phyloP scores from a whole-genome alignment of 2,888 invertebrate species.

The Suillia variegata region DNA sequence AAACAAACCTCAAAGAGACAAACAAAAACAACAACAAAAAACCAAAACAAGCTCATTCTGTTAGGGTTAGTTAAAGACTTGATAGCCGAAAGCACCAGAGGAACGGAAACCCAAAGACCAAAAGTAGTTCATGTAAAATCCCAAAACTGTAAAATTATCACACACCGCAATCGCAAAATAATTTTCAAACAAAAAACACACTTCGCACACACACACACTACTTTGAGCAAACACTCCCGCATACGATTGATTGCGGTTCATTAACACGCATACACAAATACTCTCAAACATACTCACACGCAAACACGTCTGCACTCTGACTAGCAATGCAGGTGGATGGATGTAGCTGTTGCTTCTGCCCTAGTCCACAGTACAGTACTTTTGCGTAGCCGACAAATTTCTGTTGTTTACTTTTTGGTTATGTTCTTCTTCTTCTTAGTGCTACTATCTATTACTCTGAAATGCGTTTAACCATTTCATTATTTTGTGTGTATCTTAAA shows the following conservation, averaged over 20 bases:
- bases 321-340: neutral
- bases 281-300: slow-evolving; percentile 4
- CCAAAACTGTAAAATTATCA: slow-evolving; percentile 8
- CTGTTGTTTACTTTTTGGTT: too few species aligned
- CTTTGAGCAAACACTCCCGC: neutral
- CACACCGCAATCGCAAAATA: slow-evolving; percentile 9
- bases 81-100: neutral
- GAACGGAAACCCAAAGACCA: neutral
- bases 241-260: slow-evolving; percentile 14
- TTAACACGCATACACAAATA: too few species aligned
- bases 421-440: too few species aligned
- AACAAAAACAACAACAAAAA: too few species aligned
- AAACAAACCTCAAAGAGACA: neutral
- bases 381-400: too few species aligned
- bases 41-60: too few species aligned
- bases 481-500: too few species aligned
- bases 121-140: neutral
- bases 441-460: too few species aligned
- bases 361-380: too few species aligned
- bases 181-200: neutral
- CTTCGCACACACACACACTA: neutral
- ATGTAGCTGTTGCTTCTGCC: neutral
- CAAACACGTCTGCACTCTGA: neutral
- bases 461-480: too few species aligned
- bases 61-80: too few species aligned